Base-by-base conservation (phyloP, 2,113 vertebrate genomes). In the Puma concolor region DNA sequence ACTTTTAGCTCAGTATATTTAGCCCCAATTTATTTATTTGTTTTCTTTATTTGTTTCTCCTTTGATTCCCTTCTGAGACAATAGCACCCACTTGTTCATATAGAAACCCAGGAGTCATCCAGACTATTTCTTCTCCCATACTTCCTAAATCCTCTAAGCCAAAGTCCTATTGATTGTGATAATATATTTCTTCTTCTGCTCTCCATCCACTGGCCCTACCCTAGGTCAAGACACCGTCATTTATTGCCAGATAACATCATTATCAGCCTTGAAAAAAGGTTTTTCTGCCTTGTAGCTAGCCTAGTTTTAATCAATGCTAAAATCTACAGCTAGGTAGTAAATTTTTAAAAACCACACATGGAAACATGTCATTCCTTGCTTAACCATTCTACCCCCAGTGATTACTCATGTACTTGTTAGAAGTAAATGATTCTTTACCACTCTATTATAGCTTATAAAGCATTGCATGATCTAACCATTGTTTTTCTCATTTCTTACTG, bases 81-180 rank as follows among this genome's bases (percentile, higher is more conserved):
- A 87, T n/a, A 31, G 41, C 0, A 0, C 16, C n/a, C 0, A 1
- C 6, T 41, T 48, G 27, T 64, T 81, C 27, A 15, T 63, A 2
- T 21, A n/a, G 54, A 44, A 88, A 29, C 19, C 48, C 11, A 5
- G 23, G 76, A 36, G 14, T 36, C 16, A 31, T 12, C 66, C 7
- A 27, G 19, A 19, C 25, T 9, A 11, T 81, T 44, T 29, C 7
- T 81, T 52, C 54, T 14, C n/a, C 29, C n/a, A 72, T 16, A 21
- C 27, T 13, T 72, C 19, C 31, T 76, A 33, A 14, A 63, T 11
- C 54, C 23, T 11, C 4, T 60, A 23, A 29, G 23, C 23, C 31
- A 6, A 16, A n/a, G 74, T 19, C 77, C 54, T 63, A n/a, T 2
- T 71, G 41, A 33, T 63, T 44, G 50, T 33, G 17, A 38, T n/a